A percentile compares a stretch with the other conserved stretches of the same genome.
Evolutionary conservation across 2,797 vertebrate genomes (phyloP).

Genomic region (Rhincodon typus): DNA sequence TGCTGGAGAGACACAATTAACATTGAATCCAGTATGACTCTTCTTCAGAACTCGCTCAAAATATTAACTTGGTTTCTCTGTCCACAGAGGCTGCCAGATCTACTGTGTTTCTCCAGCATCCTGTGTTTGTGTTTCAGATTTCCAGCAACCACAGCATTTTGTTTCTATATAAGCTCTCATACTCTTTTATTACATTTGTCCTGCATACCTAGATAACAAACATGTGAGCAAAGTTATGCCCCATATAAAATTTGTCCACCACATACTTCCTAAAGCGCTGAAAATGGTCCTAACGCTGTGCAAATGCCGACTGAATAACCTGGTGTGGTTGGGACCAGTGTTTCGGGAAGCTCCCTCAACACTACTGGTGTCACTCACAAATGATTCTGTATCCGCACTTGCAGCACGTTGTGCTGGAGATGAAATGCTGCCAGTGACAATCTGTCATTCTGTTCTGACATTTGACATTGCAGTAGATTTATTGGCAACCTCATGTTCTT

Average conservation of each 20-base stretch:
- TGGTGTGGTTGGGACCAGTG: neutral
- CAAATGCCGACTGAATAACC: neutral
- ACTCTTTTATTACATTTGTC: neutral
- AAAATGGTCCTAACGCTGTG: neutral
- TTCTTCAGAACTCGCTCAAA: too few relatives aligned
- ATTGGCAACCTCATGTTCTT: constrained; percentile 21
- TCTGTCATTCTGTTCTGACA: neutral
- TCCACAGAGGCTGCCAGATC: too few relatives aligned
- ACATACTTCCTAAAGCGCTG: neutral
- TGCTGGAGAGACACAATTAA: too few relatives aligned
- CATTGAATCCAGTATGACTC: too few relatives aligned
- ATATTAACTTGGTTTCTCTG: too few relatives aligned
- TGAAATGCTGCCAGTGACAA: neutral
- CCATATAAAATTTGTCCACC: neutral
- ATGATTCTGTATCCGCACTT: neutral
- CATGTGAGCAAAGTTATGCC: neutral
- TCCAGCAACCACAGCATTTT: too few relatives aligned
- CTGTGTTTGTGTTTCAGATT: too few relatives aligned
- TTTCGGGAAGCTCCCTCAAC: too few relatives aligned
- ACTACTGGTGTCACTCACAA: too few relatives aligned
- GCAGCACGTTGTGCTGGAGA: neutral
- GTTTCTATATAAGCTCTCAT: too few relatives aligned
- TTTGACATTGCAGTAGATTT: constrained; percentile 1
- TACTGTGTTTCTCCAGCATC: too few relatives aligned
- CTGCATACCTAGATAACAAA: neutral